Conservation (phyloP, 2,888 invertebrate genomes). For the Pandemis corylana region DNA sequence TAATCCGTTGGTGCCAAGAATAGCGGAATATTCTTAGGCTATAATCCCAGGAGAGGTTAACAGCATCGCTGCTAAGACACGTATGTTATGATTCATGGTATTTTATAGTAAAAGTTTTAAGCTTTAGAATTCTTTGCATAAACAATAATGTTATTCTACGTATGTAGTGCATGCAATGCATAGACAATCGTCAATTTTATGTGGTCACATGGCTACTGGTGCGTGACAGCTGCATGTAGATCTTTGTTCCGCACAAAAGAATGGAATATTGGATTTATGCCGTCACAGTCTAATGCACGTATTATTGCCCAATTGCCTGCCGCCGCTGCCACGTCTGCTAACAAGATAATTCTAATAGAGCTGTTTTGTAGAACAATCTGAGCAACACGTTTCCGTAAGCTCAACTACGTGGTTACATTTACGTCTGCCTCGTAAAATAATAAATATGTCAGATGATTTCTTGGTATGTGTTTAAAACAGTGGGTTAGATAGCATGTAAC, state of each 20-base stretch:
- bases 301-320: conserved; percentile 32
- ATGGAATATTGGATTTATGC: conserved; percentile 38
- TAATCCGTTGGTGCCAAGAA: conserved; percentile 21
- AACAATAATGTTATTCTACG: background rate
- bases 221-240: conserved; percentile 32
- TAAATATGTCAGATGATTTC: background rate
- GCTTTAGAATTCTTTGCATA: background rate
- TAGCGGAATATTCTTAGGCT: conserved; percentile 16
- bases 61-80: conserved; percentile 14
- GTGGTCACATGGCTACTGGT: conserved; percentile 20
- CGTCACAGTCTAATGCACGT: conserved; percentile 37
- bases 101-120: background rate
- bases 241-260: conserved; percentile 39
- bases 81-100: conserved; percentile 1
- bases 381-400: background rate
- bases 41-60: conserved; percentile 18
- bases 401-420: background rate
- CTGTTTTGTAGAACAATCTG: conserved; percentile 17
- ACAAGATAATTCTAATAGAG: conserved; percentile 32
- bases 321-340: conserved; percentile 26
- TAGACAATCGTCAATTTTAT: conserved; percentile 28
- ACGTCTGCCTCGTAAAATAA: background rate
- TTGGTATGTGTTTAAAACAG: background rate
- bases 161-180: conserved; percentile 6
- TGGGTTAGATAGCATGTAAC: background rate